Evolutionary conservation across 2,797 vertebrate species (phyloP).

Genomic region (Nothura maculosa): DNA sequence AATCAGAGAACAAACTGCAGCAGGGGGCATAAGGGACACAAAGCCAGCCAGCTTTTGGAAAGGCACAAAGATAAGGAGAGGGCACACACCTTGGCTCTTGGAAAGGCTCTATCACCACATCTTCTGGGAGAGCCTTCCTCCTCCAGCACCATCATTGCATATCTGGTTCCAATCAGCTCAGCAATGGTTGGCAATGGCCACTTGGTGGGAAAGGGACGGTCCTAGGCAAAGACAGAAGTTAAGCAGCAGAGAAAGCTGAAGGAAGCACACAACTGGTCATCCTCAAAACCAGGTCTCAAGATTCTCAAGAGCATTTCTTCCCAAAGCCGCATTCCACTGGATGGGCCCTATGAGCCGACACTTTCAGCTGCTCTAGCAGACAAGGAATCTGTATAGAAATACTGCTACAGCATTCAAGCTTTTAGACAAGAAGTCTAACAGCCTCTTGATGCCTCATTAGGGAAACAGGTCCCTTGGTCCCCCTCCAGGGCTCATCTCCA

Average conservation of each 20-base stretch:
- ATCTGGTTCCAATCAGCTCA: conserved; percentile 68
- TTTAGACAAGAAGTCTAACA: neutral
- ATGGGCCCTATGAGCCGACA: neutral
- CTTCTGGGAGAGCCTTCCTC: neutral
- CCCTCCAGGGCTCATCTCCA: neutral
- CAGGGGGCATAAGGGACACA: neutral
- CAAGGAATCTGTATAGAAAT: neutral
- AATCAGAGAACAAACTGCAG: neutral
- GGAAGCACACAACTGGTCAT: neutral
- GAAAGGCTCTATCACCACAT: neutral
- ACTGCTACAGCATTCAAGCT: neutral
- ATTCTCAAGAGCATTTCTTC: neutral
- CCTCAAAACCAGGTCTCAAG: neutral
- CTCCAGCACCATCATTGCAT: neutral
- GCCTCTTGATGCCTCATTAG: neutral
- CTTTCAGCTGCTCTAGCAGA: neutral
- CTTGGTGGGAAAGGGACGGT: neutral
- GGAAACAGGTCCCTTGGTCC: neutral
- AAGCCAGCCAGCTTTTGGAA: neutral
- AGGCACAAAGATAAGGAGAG: neutral
- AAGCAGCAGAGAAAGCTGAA: neutral
- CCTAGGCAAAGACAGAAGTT: neutral
- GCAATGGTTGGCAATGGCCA: conserved; percentile 54
- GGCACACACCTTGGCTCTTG: conserved; percentile 55
- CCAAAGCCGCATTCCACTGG: neutral